phyloP scores from a whole-genome alignment of 2,113 vertebrate species.

The Oncorhynchus clarkii region DNA sequence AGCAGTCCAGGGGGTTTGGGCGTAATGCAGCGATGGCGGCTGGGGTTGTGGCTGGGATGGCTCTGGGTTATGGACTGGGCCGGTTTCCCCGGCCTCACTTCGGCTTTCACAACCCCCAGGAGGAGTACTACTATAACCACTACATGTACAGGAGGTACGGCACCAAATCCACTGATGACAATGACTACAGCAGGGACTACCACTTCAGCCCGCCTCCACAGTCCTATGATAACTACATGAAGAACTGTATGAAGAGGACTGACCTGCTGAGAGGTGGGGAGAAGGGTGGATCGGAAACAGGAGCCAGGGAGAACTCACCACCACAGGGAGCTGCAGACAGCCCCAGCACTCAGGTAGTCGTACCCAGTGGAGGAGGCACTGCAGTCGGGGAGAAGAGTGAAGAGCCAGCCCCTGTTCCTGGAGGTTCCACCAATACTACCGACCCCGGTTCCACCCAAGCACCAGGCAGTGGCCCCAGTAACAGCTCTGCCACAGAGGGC shows the following conservation, averaged over 20 bases:
- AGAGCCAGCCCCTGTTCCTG: not conserved
- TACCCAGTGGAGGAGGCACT: too few relatives aligned
- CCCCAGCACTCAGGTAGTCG: not conserved
- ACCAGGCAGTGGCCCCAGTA: not conserved
- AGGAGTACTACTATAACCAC: conserved; percentile 69
- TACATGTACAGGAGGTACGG: conserved; percentile 71
- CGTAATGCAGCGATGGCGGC: conserved; percentile 63
- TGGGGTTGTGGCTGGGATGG: conserved; percentile 66
- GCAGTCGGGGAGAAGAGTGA: not conserved
- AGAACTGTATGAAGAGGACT: conserved; percentile 55
- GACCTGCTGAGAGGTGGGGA: conserved; percentile 34
- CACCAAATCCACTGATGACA: conserved; percentile 43
- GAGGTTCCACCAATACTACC: not conserved
- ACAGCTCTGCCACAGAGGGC: not conserved
- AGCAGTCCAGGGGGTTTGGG: conserved; percentile 66
- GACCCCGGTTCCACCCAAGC: not conserved
- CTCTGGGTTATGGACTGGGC: conserved; percentile 69
- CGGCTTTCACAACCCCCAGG: conserved; percentile 55
- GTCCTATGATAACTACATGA: conserved; percentile 55
- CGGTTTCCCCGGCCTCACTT: conserved; percentile 66
- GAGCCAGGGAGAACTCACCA: not conserved
- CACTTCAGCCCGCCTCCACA: conserved; percentile 23
- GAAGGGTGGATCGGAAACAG: too few relatives aligned
- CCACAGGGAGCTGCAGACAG: not conserved
- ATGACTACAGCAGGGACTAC: conserved; percentile 63